These are phyloP conservation scores for Zosterops japonicus DNA, from an alignment of 2,113 vertebrate genomes.

Conservation along the genomic window DNA sequence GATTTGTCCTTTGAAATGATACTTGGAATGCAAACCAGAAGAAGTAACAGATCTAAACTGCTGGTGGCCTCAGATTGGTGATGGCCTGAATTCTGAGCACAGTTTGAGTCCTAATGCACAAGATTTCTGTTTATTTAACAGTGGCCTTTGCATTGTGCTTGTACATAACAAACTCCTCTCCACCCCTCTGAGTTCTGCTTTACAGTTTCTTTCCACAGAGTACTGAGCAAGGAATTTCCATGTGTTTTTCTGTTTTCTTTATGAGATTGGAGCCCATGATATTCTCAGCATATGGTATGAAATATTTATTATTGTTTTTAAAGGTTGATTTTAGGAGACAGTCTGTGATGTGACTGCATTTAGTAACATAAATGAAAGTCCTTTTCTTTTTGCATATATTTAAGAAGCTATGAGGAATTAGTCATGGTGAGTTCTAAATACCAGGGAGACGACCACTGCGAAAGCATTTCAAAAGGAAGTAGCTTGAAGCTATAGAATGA, in stretches of 20 bases:
- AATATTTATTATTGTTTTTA: slow-evolving; percentile 36
- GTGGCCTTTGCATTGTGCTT: not conserved
- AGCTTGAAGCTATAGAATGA: not conserved
- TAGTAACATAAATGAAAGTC: slow-evolving; percentile 8
- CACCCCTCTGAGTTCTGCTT: not conserved
- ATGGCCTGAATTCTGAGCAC: not conserved
- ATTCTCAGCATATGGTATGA: slow-evolving; percentile 15
- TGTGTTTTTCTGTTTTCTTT: not conserved
- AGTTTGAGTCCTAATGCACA: not conserved
- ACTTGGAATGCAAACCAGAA: not conserved
- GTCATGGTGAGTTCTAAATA: slow-evolving; percentile 4
- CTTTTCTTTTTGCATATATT: not conserved
- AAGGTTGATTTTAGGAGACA: slow-evolving; percentile 19
- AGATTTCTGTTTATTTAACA: not conserved
- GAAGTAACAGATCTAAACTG: not conserved
- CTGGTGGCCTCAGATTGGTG: not conserved
- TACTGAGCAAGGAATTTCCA: not conserved
- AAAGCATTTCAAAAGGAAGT: not conserved
- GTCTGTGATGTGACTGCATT: slow-evolving; percentile 3
- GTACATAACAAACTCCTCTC: not conserved
- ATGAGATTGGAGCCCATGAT: not conserved
- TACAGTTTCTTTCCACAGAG: not conserved
- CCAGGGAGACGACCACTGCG: not conserved
- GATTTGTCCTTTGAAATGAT: not conserved
- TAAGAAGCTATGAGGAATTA: not conserved